These are phyloP conservation scores for Polydesmus complanatus DNA, from an alignment of 2,888 invertebrate species.

Conservation along the genomic window DNA sequence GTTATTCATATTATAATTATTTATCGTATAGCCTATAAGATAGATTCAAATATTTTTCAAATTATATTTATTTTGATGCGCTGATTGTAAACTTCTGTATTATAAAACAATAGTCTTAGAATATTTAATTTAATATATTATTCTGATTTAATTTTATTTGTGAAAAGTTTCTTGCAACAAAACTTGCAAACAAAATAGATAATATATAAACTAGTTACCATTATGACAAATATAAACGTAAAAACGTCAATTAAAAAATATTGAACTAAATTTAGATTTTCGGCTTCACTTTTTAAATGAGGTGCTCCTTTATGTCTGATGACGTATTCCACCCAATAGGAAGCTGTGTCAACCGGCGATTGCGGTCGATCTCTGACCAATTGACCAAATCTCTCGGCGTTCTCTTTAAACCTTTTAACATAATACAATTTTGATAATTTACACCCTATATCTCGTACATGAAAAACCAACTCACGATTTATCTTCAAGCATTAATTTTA, in stretches of 20 bases:
- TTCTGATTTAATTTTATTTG: no score
- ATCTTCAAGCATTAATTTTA: background rate
- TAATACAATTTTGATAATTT: background rate
- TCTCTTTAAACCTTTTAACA: conserved; percentile 4
- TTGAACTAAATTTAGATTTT: conserved; percentile 6
- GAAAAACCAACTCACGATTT: background rate
- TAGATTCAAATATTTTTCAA: no score
- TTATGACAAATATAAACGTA: background rate
- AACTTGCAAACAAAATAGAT: no score
- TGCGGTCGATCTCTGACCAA: conserved; percentile 12
- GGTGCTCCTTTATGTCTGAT: conserved; percentile 11
- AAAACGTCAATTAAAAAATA: conserved; percentile 5
- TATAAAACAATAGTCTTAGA: no score
- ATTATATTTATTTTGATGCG: no score
- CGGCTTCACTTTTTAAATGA: conserved; percentile 3
- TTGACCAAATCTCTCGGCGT: background rate
- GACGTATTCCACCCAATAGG: conserved; percentile 13
- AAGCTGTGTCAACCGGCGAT: background rate
- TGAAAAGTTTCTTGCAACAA: no score
- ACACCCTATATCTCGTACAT: background rate
- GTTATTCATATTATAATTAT: no score
- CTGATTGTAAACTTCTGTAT: no score
- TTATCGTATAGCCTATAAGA: no score
- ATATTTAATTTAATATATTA: no score
- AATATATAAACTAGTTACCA: no score